phyloP scores from a whole-genome alignment of 2,797 vertebrate species.

The Astyanax mexicanus region DNA sequence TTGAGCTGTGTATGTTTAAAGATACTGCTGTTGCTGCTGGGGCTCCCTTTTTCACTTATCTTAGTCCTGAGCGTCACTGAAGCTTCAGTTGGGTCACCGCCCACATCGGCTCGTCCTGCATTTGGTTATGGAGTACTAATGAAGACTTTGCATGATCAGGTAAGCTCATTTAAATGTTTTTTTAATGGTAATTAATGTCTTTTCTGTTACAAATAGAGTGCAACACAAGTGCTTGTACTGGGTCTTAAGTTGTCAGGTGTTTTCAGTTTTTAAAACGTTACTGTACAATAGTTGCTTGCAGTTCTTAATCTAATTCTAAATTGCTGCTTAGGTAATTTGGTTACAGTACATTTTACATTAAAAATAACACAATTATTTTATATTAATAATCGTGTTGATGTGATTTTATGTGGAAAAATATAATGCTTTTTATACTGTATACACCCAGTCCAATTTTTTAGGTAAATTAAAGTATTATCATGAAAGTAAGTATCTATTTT shows the following conservation, averaged over 20 bases:
- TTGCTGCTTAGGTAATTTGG: too few species aligned
- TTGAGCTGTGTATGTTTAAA: neutral
- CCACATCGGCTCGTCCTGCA: neutral
- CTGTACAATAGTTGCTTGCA: too few species aligned
- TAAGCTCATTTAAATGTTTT: conserved; percentile 6
- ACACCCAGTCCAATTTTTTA: too few species aligned
- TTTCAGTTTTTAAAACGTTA: too few species aligned
- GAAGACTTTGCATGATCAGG: conserved; percentile 17
- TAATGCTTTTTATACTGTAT: too few species aligned
- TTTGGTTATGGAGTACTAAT: neutral
- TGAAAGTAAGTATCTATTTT: too few species aligned
- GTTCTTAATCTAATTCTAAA: too few species aligned
- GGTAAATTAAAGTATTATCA: too few species aligned
- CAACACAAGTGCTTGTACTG: neutral
- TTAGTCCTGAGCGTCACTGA: conserved; percentile 39
- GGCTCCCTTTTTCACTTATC: conserved; percentile 27
- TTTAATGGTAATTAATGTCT: neutral
- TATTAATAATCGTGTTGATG: too few species aligned
- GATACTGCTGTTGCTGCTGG: conserved; percentile 5
- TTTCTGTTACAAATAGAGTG: neutral
- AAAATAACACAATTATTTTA: too few species aligned
- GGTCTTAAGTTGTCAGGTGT: neutral
- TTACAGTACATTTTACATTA: too few species aligned
- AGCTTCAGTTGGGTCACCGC: conserved; percentile 11
- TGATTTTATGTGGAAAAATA: too few species aligned